phyloP scores from a whole-genome alignment of 2,888 invertebrate genomes.

The Oxytorus armatus region DNA sequence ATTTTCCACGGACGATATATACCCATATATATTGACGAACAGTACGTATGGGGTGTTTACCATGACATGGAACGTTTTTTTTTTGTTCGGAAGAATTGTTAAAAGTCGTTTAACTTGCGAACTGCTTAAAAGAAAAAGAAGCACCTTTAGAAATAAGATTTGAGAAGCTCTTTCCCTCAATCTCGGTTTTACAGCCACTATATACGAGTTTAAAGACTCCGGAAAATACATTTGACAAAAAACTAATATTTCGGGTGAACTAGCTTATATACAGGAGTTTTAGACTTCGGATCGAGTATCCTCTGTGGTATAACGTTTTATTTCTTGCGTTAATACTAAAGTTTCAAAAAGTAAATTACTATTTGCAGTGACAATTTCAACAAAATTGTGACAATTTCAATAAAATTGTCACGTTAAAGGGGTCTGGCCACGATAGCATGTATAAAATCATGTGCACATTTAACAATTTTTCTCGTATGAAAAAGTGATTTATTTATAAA shows the following conservation, averaged over 20 bases:
- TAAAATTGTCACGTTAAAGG: no score
- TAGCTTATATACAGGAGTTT: no score
- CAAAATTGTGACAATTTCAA: no score
- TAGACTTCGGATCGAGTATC: not conserved
- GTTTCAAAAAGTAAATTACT: not conserved
- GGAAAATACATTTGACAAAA: no score
- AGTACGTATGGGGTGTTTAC: not conserved
- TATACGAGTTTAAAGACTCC: no score
- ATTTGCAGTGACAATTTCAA: not conserved
- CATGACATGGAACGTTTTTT: not conserved
- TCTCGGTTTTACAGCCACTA: no score
- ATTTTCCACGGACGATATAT: slow-evolving; percentile 7
- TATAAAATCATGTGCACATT: no score
- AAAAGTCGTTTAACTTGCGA: not conserved
- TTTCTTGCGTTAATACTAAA: not conserved
- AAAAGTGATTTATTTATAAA: no score
- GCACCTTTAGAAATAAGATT: not conserved
- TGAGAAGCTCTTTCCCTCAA: no score
- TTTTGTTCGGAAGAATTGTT: not conserved
- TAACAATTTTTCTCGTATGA: no score
- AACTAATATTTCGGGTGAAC: no score
- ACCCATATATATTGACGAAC: not conserved
- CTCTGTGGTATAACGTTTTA: not conserved
- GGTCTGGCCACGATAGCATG: no score
- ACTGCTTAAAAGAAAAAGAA: not conserved